Base-by-base conservation (phyloP, 1,140 invertebrate genomes). In the Zaprionus gabonicus region DNA sequence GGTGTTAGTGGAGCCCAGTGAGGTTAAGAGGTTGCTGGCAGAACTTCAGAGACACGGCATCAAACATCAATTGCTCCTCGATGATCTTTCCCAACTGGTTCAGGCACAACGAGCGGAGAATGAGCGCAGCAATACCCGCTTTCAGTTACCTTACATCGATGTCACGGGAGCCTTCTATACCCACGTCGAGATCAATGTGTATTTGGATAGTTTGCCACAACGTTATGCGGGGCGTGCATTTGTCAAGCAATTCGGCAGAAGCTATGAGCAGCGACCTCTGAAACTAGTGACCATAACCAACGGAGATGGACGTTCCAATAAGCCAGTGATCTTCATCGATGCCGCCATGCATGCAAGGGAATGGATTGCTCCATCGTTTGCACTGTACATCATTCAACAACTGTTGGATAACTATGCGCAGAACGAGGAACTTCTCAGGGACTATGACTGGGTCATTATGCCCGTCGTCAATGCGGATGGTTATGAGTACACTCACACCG, bases 331-430 rank as follows among this genome's bases (percentile, higher is more conserved):
- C 58, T 84, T 95, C 2, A 93, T 95, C 9, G 94, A 95, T 75
- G 94, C 94, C 17, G 93, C 93, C n/a, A 93, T 94, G 4, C 96
- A 97, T 91, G 95, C 95, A 0, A 92, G 96, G 58, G 96, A 96
- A 93, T 96, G 96, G 96, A 94, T 96, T 27, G 94, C 95, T 0
- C 94, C 95, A 2, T 95, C 95, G 0, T 94, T 94, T 0, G 94
- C 94, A 15, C 78, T 95, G 1, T 96, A 95, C 88, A 94, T 96
- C 23, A 94, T 96, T 7, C 83, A 95, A 62, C 93, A 95, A 84
- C 84, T 96, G 10, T 93, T 95, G 3, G 94, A 94, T 5, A 93
- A 95, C 41, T 80, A 94, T 78, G 93, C 67, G 15, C 93, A 93
- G 4, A 85, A 93, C 44, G 57, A 78, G 13, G 67, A 93, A 1